Percentiles rank a stretch among this genome's conserved stretches.
phyloP scores from a whole-genome alignment of 1,140 invertebrate species.

The Drosophila carrolli region DNA sequence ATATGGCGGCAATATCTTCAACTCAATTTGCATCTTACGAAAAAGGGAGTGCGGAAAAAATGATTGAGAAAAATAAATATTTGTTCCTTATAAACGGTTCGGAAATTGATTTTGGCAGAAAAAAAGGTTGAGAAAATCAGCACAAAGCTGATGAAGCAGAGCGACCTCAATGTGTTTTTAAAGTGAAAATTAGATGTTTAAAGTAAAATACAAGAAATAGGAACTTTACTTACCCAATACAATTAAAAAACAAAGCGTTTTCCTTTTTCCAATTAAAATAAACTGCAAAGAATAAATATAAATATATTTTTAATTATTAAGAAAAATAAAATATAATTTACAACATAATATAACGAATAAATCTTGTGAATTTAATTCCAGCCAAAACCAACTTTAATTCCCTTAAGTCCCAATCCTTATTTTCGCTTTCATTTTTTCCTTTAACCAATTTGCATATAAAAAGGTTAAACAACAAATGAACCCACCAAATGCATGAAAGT shows the following conservation, averaged over 20 bases:
- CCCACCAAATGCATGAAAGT: slow-evolving; percentile 13
- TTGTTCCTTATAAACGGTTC: slow-evolving; percentile 18
- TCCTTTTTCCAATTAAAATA: background rate
- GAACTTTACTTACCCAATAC: background rate
- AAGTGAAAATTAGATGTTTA: too few species aligned
- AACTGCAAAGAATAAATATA: slow-evolving; percentile 2
- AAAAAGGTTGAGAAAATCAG: background rate
- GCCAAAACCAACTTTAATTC: background rate
- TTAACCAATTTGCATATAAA: slow-evolving; percentile 15
- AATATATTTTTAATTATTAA: background rate
- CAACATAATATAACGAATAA: too few species aligned
- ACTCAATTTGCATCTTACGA: slow-evolving; percentile 37
- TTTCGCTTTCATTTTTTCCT: background rate
- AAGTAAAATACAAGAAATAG: too few species aligned
- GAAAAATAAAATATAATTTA: too few species aligned
- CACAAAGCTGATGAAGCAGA: background rate
- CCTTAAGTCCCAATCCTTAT: too few species aligned
- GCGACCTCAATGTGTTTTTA: too few species aligned
- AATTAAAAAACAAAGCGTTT: background rate
- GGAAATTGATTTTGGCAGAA: slow-evolving; percentile 17
- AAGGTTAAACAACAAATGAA: slow-evolving; percentile 27
- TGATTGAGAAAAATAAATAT: slow-evolving; percentile 48
- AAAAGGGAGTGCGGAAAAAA: slow-evolving; percentile 2
- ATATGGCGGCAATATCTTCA: slow-evolving; percentile 10
- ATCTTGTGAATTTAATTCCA: too few species aligned